Evolutionary conservation across 1,140 invertebrate genomes (phyloP).

Genomic region (Leptopilina boulardi): DNA sequence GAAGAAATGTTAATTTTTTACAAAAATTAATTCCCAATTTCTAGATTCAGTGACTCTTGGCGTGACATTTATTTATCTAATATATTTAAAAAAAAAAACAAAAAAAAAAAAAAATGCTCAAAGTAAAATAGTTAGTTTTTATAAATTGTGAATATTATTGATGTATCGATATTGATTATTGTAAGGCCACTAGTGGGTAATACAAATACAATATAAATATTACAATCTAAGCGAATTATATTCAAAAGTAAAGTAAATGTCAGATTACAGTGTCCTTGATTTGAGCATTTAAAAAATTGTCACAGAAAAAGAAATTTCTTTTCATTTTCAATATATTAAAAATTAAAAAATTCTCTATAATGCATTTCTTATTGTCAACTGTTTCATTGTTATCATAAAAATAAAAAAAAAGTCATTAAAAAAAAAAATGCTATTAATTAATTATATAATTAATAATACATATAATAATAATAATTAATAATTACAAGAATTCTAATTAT

Average conservation of each 20-base stretch:
- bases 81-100: constrained; percentile 4
- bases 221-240: constrained; percentile 62
- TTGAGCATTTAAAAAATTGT: constrained; percentile 13
- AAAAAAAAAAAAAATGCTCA: constrained; percentile 56
- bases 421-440: background rate
- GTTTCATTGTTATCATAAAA: background rate
- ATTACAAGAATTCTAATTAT: background rate
- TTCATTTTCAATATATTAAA: no score
- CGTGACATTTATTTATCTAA: constrained; percentile 14
- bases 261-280: constrained; percentile 51
- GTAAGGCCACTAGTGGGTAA: constrained; percentile 76
- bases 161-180: constrained; percentile 65
- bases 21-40: background rate
- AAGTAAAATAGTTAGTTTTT: constrained; percentile 58
- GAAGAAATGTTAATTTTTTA: constrained; percentile 19
- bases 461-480: no score
- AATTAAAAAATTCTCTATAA: background rate
- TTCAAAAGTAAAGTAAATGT: constrained; percentile 62
- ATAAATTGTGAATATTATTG: constrained; percentile 61
- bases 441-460: no score
- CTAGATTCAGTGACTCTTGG: constrained; percentile 9
- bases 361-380: constrained; percentile 6
- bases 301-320: no score
- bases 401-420: background rate
- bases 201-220: constrained; percentile 74